phyloP scores from a whole-genome alignment of 2,113 vertebrate species.

The Phaethon lepturus region DNA sequence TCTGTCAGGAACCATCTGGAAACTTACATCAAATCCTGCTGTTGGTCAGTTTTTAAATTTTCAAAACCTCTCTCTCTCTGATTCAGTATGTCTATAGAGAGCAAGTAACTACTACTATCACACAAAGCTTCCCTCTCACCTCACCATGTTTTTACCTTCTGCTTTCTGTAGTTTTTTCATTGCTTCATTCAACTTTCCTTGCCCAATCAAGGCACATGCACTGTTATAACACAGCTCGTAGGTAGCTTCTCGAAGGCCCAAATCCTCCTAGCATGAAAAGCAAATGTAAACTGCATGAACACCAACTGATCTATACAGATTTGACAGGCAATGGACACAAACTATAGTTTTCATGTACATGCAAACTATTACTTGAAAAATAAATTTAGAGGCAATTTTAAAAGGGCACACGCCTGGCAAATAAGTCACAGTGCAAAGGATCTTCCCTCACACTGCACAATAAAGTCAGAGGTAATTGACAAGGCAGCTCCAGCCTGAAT shows the following conservation, averaged over 20 bases:
- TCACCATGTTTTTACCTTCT: constrained; percentile 82
- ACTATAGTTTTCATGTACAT: background rate
- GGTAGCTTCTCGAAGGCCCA: constrained; percentile 90
- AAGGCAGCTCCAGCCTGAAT: background rate
- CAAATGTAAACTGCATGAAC: background rate
- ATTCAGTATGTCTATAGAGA: background rate
- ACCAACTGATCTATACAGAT: background rate
- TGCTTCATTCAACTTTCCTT: constrained; percentile 87
- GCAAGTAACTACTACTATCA: background rate
- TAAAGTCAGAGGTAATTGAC: background rate
- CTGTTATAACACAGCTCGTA: constrained; percentile 96
- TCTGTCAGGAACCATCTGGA: background rate
- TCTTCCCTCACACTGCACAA: background rate
- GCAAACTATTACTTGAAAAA: background rate
- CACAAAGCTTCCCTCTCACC: background rate
- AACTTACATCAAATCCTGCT: background rate
- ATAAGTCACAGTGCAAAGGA: background rate
- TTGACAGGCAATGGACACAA: background rate
- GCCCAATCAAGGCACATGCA: constrained; percentile 91
- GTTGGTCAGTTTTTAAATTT: background rate
- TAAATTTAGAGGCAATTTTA: background rate
- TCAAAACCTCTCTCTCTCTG: background rate
- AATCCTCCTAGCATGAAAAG: constrained; percentile 82
- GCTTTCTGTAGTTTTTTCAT: constrained; percentile 90
- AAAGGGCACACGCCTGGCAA: background rate